Evolutionary conservation across 2,888 invertebrate species (phyloP).

Genomic region (Mythimna albipuncta): DNA sequence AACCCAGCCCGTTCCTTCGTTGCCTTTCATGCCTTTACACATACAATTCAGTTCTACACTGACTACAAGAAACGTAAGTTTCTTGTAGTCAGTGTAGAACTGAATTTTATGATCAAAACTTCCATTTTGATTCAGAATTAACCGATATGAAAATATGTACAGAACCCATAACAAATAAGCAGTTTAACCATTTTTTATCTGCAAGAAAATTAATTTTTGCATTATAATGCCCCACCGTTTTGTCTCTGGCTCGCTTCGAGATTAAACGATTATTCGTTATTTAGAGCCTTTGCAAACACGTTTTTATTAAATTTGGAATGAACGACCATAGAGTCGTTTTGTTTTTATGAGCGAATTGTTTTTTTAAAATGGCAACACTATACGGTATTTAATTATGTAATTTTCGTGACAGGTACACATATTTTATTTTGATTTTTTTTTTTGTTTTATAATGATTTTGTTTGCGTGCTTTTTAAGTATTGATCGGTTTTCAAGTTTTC

Average conservation of each 20-base stretch:
- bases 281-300: slow-evolving; percentile 51
- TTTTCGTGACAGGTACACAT: slow-evolving; percentile 47
- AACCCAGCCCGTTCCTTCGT: too few species aligned
- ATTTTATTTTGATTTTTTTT: slow-evolving; percentile 22
- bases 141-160: slow-evolving; percentile 4
- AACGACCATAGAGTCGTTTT: slow-evolving; percentile 41
- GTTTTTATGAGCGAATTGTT: slow-evolving; percentile 44
- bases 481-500: slow-evolving; percentile 24
- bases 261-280: slow-evolving; percentile 76
- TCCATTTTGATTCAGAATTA: background rate
- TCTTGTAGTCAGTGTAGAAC: too few species aligned
- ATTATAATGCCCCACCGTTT: slow-evolving; percentile 66
- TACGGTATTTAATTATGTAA: slow-evolving; percentile 57
- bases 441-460: slow-evolving; percentile 1
- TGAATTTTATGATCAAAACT: too few species aligned
- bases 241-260: slow-evolving; percentile 71
- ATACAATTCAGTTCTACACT: too few species aligned
- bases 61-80: too few species aligned
- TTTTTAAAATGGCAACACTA: slow-evolving; percentile 53
- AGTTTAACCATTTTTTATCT: slow-evolving; percentile 54
- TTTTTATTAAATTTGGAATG: slow-evolving; percentile 65
- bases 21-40: too few species aligned
- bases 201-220: slow-evolving; percentile 79
- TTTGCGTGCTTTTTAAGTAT: slow-evolving; percentile 25
- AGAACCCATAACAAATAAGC: slow-evolving; percentile 34